Evolutionary conservation across 2,888 invertebrate genomes (phyloP), one percentile per base, ranked within the genome.

Genomic region (Tipula unca): DNA sequence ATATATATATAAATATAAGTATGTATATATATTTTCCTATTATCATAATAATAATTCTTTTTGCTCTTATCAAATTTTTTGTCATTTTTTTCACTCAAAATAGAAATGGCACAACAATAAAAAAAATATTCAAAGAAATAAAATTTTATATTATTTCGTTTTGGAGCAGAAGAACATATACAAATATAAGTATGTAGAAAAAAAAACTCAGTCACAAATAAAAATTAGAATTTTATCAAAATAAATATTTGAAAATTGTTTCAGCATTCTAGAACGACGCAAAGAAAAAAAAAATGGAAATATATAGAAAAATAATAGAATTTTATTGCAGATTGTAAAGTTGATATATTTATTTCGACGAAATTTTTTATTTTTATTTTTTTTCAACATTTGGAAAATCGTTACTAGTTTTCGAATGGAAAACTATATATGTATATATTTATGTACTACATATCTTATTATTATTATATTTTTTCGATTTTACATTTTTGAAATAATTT

Each of bases 201-300:
- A 25, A 69, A 69, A 48, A 48, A 4, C 48, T 48, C 48, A 48
- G 48, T 48, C 48, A 48, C 3, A 48, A 69, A 69, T 54, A 54
- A 69, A 69, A 69, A 69, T 69, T 69, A 25, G 69, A 69, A 69
- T 69, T 69, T 69, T 69, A 69, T 69, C 69, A 69, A 69, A 69
- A 69, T 69, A 69, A 69, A 69, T 69, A 69, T 69, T 69, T 69
- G 69, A 69, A 69, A 69, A 69, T 69, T 69, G 69, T 69, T 69
- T 69, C 69, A 69, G 14, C 69, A 10, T 69, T 69, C 69, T 10
- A 69, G 25, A 69, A 69, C 25, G 10, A 54, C 48, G 17, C 8
- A 42, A 54, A 17, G 5, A 69, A 69, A 8, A 69, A 25, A 25
- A 25, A 69, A 69, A 69, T 69, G 10, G 25, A 69, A 69, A 48